phyloP scores from a whole-genome alignment of 2,888 invertebrate species.

The Dinocampus coccinellae region DNA sequence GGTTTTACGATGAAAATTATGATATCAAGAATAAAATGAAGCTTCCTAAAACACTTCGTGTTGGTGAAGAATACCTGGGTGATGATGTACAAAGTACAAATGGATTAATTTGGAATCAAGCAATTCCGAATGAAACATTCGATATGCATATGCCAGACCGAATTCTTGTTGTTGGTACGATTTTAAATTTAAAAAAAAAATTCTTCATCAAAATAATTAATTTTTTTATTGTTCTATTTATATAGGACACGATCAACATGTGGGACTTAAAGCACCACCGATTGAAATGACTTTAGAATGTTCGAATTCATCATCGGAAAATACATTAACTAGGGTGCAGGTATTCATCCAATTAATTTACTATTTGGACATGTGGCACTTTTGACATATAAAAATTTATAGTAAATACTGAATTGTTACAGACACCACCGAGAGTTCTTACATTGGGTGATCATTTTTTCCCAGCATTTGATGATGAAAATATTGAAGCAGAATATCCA shows the following conservation, averaged over 20 bases:
- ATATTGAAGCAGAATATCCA: slow-evolving; percentile 63
- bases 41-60: slow-evolving; percentile 83
- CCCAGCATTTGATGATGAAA: slow-evolving; percentile 75
- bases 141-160: slow-evolving; percentile 95
- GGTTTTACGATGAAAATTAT: slow-evolving; percentile 78
- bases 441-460: slow-evolving; percentile 89
- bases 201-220: too few species aligned
- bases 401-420: slow-evolving; percentile 57
- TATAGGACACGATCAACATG: slow-evolving; percentile 73
- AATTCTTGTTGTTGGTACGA: slow-evolving; percentile 87
- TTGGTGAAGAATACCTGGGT: slow-evolving; percentile 78
- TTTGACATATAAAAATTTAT: too few species aligned
- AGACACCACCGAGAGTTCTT: slow-evolving; percentile 90
- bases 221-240: slow-evolving; percentile 26
- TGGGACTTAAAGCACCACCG: slow-evolving; percentile 85
- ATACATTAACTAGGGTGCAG: slow-evolving; percentile 81
- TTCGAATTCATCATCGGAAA: slow-evolving; percentile 79
- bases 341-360: slow-evolving; percentile 52
- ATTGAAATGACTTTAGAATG: slow-evolving; percentile 89
- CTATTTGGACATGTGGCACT: too few species aligned
- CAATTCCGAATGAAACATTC: slow-evolving; percentile 75
- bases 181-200: neutral
- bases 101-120: slow-evolving; percentile 74
- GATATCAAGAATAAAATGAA: slow-evolving; percentile 87
- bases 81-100: slow-evolving; percentile 76